Evolutionary conservation across 2,797 vertebrate species (phyloP), one percentile per base, ranked within the genome.

Genomic region (Trematomus bernacchii): DNA sequence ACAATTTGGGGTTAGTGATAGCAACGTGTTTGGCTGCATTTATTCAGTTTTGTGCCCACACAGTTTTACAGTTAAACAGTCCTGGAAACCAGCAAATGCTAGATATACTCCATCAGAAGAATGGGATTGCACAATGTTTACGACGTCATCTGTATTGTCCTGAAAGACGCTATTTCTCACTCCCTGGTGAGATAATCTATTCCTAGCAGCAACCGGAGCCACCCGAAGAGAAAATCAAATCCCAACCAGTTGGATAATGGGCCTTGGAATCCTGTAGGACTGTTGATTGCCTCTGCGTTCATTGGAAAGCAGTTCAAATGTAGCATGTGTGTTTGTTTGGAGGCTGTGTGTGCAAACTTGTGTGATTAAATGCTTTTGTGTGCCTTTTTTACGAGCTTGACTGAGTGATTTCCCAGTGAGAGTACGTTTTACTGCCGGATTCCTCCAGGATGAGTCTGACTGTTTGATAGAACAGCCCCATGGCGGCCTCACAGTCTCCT

Each of bases 371-470:
- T 21, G 62, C 66, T 73, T 33, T 65, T 67, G 74, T 53, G 72
- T 21, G 67, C 16, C 59, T 68, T 86, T 63, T 93, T 92, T 90
- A 92, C 67, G 77, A 88, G 91, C 84, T 80, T 27, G 66, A 85
- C 77, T 90, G 76, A 88, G 82, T 80, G 80, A 89, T 92, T 81
- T 93, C 85, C 90, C 77, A 87, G 80, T 57, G 87, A 86, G 86
- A 79, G 87, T 67, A 67, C 18, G 47, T 84, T 94, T 93, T 93
- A 93, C 85, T 79, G 89, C 74, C 53, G 33, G 87, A 94, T 94
- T 93, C 91, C 89, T 92, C 74, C 75, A 77, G 90, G 87, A 92
- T 93, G 93, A 93, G 82, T 87, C 75, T 76, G 83, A 52, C 73
- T 79, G 65, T 85, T 90, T 89, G 79, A 90, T 76, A 75, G 82